Evolutionary conservation across 2,888 invertebrate genomes (phyloP).

Genomic region (Hesperia comma): DNA sequence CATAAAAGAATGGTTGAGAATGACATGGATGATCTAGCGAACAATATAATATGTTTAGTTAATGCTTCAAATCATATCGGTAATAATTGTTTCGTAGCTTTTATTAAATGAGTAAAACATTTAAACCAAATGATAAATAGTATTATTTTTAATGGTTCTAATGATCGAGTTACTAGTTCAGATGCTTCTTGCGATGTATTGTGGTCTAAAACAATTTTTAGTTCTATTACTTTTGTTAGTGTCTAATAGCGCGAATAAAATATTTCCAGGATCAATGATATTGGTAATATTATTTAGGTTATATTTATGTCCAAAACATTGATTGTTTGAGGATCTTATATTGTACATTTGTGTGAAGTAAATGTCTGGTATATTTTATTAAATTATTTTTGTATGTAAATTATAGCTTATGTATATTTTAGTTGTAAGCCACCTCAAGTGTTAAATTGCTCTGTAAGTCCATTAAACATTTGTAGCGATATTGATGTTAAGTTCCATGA

Average conservation of each 20-base stretch:
- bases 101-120: slow-evolving; percentile 20
- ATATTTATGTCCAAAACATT: slow-evolving; percentile 9
- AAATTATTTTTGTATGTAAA: slow-evolving; percentile 71
- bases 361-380: slow-evolving; percentile 66
- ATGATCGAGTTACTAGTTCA: neutral
- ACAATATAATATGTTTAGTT: slow-evolving; percentile 20
- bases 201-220: slow-evolving; percentile 2
- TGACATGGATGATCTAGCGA: slow-evolving; percentile 20
- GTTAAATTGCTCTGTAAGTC: slow-evolving; percentile 75
- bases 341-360: slow-evolving; percentile 59
- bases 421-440: slow-evolving; percentile 78
- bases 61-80: slow-evolving; percentile 24
- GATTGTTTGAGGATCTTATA: slow-evolving; percentile 24
- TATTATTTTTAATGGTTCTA: neutral
- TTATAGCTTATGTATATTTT: slow-evolving; percentile 62
- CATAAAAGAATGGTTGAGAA: slow-evolving; percentile 47
- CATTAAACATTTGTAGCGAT: slow-evolving; percentile 61
- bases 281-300: neutral
- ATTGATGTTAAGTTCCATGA: slow-evolving; percentile 56
- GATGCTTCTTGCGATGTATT: slow-evolving; percentile 5
- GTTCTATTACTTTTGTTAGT: neutral
- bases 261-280: too few species aligned
- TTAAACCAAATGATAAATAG: slow-evolving; percentile 7
- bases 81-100: slow-evolving; percentile 40
- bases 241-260: too few species aligned